Evolutionary conservation across 2,797 vertebrate genomes (phyloP).

Genomic region (Pseudochirops cupreus): DNA sequence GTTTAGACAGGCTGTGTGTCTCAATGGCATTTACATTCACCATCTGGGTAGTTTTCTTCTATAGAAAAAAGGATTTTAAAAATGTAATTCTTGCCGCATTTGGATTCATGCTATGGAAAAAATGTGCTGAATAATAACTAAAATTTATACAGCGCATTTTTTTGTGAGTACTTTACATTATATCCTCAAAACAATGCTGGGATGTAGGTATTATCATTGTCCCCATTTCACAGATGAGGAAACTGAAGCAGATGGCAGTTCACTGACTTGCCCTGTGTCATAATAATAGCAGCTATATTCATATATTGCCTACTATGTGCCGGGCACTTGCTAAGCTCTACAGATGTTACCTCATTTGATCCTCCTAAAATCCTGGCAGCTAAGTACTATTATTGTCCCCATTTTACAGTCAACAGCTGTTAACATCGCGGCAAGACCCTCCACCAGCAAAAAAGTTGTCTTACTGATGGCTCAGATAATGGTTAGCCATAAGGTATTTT

Average conservation of each 20-base stretch:
- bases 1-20: conserved; percentile 10
- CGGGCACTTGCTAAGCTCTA: not conserved
- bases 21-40: not conserved
- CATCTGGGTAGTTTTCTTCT: conserved; percentile 9
- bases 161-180: not conserved
- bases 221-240: not conserved
- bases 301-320: not conserved
- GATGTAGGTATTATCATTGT: not conserved
- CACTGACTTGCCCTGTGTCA: not conserved
- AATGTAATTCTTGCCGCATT: conserved; percentile 29
- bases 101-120: conserved; percentile 56
- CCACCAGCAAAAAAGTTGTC: not conserved
- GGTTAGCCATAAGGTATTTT: not conserved
- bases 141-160: not conserved
- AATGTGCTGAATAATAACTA: conserved; percentile 42
- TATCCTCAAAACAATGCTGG: not conserved
- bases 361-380: not conserved
- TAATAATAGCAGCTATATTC: not conserved
- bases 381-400: not conserved
- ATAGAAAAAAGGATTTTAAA: conserved; percentile 26
- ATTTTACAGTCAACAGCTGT: not conserved
- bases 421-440: not conserved
- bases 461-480: not conserved
- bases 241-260: not conserved
- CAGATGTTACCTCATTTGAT: not conserved